These are phyloP conservation scores for Phoxinus dragarum DNA, from an alignment of 2,797 vertebrate genomes.

Conservation along the genomic window DNA sequence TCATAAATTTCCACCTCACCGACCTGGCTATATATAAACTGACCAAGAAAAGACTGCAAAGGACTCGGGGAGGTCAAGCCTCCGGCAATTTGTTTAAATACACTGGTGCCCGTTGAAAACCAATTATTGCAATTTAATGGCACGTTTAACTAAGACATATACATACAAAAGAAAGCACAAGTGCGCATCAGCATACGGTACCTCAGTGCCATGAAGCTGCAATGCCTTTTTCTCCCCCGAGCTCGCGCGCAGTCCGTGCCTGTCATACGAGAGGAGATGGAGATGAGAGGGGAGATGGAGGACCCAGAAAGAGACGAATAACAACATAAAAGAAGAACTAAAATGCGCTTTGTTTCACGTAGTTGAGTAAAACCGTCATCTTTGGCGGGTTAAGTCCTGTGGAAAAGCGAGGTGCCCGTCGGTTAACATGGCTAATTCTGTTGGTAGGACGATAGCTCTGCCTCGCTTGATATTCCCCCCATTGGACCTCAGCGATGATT, in stretches of 20 bases:
- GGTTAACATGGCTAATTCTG: constrained; percentile 59
- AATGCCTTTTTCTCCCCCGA: constrained; percentile 54
- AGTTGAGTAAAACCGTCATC: constrained; percentile 21
- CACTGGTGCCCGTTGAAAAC: not conserved
- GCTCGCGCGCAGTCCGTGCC: constrained; percentile 62
- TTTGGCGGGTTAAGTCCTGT: constrained; percentile 28
- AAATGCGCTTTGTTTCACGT: constrained; percentile 15
- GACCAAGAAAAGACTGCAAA: constrained; percentile 33
- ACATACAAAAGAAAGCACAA: constrained; percentile 19
- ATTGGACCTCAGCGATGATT: constrained; percentile 85
- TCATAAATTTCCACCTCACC: constrained; percentile 55
- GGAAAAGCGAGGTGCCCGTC: constrained; percentile 43
- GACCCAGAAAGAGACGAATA: constrained; percentile 17
- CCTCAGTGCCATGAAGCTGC: constrained; percentile 75
- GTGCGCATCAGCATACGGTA: constrained; percentile 53
- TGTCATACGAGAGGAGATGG: constrained; percentile 33
- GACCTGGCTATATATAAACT: constrained; percentile 24
- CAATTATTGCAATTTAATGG: not conserved
- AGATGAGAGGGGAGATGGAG: constrained; percentile 12
- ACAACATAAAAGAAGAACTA: constrained; percentile 38
- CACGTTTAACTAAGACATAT: constrained; percentile 8
- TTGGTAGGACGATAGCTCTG: constrained; percentile 69
- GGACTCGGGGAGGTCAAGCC: constrained; percentile 47
- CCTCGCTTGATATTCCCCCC: constrained; percentile 78
- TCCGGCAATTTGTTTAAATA: not conserved